Evolutionary conservation across 2,113 vertebrate genomes (phyloP), one percentile per base, ranked within the genome.

Genomic region (Pomatorhinus ruficollis): DNA sequence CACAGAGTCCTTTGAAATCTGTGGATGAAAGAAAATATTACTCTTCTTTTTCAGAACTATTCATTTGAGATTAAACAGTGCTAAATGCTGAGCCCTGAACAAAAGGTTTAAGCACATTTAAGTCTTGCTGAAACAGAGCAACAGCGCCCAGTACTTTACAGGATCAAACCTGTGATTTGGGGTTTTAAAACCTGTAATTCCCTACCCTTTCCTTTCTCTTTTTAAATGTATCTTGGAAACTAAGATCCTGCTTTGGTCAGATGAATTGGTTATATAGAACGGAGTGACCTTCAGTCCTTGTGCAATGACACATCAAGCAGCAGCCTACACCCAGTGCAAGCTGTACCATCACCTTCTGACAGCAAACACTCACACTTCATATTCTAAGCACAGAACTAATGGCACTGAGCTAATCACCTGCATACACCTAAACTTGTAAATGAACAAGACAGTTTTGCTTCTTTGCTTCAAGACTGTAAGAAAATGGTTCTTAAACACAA

Each of bases 51-150:
- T 59, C 66, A 77, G 85, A 90, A 75, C 54, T 78, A 85, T 93
- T 96, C 54, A 88, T 80, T 74, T 83, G 83, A 95, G 71, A 97
- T 96, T 93, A 83, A 94, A 92, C 30, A 25, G 45, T n/a, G 50
- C 22, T 94, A 90, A 95, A 95, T 37, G 45, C 79, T 74, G 70
- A 74, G 68, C 42, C 33, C 20, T 52, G 63, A 95, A 90, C 90
- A 96, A 92, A 96, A 93, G 70, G 8, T 71, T 89, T 94, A 85
- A 94, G 75, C 37, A 85, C 15, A 25, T 31, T 45, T 72, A 88
- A 90, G 66, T 83, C 90, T 90, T 77, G 71, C 50, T 83, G 87
- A 76, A 95, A 90, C 11, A 66, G 30, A 80, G 66, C 35, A 93
- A 93, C 50, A 74, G 47, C 54, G 64, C 44, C 78, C 47, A 83